Base-by-base conservation (phyloP, 1,140 invertebrate genomes). In the Drosophila paulistorum region DNA sequence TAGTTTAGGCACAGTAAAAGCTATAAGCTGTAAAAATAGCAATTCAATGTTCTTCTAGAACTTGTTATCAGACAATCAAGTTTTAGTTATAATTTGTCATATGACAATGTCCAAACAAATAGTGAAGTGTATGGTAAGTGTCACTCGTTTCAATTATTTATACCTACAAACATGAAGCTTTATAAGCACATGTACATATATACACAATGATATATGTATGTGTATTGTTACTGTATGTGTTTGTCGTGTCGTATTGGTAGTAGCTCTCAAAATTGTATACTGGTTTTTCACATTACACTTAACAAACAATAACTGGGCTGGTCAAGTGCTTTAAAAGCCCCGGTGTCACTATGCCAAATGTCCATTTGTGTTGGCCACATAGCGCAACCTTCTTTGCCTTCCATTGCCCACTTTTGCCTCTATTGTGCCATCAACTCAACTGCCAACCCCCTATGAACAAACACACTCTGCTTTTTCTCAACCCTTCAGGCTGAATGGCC, bases 291-390 rank as follows among this genome's bases (percentile, higher is more conserved):
- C 45, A 51, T 51, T 51, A 51, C 45, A 51, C 45, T 51, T 51
- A 51, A 51, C 45, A 51, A 51, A 51, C 45, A 51, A 51, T 51
- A 51, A 51, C 45, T 51, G 45, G 45, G 45, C 20, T 51, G 45
- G 45, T 51, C 45, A 51, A 51, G 45, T 51, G 45, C 45, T 51
- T 51, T 51, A 23, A 51, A 51, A 51, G 45, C 45, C 45, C 45
- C 17, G 45, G 45, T 51, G 45, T 51, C 45, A 51, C 45, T 23
- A 51, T 51, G 45, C 45, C 45, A 51, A 51, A 51, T 51, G 45
- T 51, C 45, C 45, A 51, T 51, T 51, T 51, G 45, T 51, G 45
- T 11, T 5, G 17, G 17, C 45, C 45, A 51, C 45, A 48, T 48
- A 17, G 5, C 14, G 45, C 7, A 48, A 48, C 45, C 45, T 48